A percentile compares a stretch with the other conserved stretches of the same genome.
These are phyloP conservation scores for Microhierax caerulescens DNA, from an alignment of 2,797 vertebrate species.

Conservation along the genomic window DNA sequence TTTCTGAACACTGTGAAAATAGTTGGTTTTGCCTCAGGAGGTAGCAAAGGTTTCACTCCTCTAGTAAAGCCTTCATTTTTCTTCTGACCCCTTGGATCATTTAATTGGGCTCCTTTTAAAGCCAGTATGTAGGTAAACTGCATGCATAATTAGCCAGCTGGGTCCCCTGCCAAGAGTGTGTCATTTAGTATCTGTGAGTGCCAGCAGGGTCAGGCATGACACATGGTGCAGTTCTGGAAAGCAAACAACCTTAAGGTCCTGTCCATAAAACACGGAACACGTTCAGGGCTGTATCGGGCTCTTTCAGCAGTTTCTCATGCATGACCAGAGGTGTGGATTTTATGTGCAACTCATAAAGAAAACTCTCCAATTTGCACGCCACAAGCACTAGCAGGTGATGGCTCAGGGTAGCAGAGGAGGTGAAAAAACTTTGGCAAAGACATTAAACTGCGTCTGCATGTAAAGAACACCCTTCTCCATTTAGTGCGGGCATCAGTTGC, in stretches of 20 bases:
- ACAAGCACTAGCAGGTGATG: conserved; percentile 61
- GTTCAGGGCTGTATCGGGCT: conserved; percentile 2
- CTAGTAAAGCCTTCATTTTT: conserved; percentile 22
- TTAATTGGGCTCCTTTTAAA: conserved; percentile 39
- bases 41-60: not conserved
- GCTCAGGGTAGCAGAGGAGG: conserved; percentile 41
- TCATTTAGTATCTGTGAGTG: conserved; percentile 36
- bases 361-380: conserved; percentile 49
- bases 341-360: conserved; percentile 70
- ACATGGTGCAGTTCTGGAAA: conserved; percentile 56
- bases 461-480: conserved; percentile 28
- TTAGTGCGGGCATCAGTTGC: not conserved
- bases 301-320: conserved; percentile 66
- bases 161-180: conserved; percentile 38
- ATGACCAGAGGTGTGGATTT: conserved; percentile 73
- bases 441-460: conserved; percentile 4
- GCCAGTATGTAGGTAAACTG: conserved; percentile 22
- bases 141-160: conserved; percentile 54
- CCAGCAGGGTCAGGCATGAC: conserved; percentile 49
- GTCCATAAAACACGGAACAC: conserved; percentile 55
- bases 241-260: conserved; percentile 38
- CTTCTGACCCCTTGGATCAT: conserved; percentile 30
- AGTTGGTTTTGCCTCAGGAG: conserved; percentile 2
- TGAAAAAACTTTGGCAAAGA: conserved; percentile 54
- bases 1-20: not conserved